Evolutionary conservation across 2,797 vertebrate species (phyloP).

Genomic region (Hybognathus amarus): DNA sequence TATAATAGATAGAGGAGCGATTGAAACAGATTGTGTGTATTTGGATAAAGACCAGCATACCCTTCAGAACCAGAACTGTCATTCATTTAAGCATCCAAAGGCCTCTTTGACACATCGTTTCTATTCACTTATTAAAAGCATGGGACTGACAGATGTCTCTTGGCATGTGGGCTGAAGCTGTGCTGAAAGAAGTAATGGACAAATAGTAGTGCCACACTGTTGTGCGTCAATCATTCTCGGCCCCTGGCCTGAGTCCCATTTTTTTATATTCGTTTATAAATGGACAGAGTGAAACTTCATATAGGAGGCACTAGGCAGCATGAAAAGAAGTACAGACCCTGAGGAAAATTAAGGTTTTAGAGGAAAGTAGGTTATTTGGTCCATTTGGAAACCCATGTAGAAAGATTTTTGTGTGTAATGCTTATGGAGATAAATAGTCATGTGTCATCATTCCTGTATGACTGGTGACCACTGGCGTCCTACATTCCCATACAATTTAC

Average conservation of each 20-base stretch:
- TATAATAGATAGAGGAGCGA: not conserved
- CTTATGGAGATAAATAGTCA: not conserved
- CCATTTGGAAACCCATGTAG: not conserved
- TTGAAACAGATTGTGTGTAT: conserved; percentile 31
- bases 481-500: not conserved
- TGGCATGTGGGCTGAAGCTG: conserved; percentile 16
- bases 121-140: conserved; percentile 11
- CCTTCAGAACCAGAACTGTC: conserved; percentile 20
- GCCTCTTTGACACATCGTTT: not conserved
- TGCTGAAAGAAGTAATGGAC: not conserved
- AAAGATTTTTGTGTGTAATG: not conserved
- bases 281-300: not conserved
- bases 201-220: conserved; percentile 8
- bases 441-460: not conserved
- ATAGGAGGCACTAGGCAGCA: not conserved
- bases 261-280: conserved; percentile 3
- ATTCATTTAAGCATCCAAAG: conserved; percentile 4
- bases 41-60: conserved; percentile 13
- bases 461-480: not conserved
- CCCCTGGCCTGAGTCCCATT: not conserved
- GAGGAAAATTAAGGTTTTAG: not conserved
- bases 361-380: not conserved
- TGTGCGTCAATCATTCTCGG: conserved; percentile 22
- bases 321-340: not conserved
- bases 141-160: conserved; percentile 14